Evolutionary conservation across 1,140 invertebrate species (phyloP).

Genomic region (Zaprionus gabonicus): DNA sequence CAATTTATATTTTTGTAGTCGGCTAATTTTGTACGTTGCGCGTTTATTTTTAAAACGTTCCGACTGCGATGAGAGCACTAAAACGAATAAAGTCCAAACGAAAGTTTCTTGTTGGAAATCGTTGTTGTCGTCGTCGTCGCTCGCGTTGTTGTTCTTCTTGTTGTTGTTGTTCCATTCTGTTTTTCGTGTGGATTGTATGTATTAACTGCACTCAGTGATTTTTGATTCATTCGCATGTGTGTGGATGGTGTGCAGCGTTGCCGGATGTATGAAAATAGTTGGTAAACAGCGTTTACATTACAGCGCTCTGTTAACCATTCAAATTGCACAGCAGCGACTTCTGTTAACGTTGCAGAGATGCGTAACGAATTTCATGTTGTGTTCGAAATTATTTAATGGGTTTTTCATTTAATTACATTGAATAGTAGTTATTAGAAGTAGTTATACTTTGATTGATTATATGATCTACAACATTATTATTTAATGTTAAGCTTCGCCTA

Average conservation of each 20-base stretch:
- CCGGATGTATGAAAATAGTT: background rate
- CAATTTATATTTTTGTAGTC: constrained; percentile 40
- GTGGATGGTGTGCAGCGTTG: constrained; percentile 24
- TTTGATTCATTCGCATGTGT: constrained; percentile 16
- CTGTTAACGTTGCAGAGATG: background rate
- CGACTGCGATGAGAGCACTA: constrained; percentile 70
- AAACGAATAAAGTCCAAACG: constrained; percentile 62
- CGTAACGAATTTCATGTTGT: background rate
- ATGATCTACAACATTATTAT: too few relatives aligned
- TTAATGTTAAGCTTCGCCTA: background rate
- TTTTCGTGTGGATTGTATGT: constrained; percentile 49
- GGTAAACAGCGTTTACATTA: background rate
- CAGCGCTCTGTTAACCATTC: background rate
- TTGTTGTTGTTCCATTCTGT: constrained; percentile 27
- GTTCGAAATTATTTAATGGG: background rate
- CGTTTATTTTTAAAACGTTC: constrained; percentile 77
- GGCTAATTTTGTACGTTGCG: constrained; percentile 53
- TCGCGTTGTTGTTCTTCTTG: constrained; percentile 1
- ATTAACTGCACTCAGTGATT: constrained; percentile 41
- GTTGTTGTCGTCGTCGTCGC: constrained; percentile 19
- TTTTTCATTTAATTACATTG: background rate
- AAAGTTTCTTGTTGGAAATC: constrained; percentile 55
- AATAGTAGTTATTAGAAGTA: background rate
- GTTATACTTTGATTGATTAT: background rate
- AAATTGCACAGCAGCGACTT: background rate